Evolutionary conservation across 2,113 vertebrate genomes (phyloP), one percentile per base, ranked within the genome.

Genomic region (Nothoprocta perdicaria): DNA sequence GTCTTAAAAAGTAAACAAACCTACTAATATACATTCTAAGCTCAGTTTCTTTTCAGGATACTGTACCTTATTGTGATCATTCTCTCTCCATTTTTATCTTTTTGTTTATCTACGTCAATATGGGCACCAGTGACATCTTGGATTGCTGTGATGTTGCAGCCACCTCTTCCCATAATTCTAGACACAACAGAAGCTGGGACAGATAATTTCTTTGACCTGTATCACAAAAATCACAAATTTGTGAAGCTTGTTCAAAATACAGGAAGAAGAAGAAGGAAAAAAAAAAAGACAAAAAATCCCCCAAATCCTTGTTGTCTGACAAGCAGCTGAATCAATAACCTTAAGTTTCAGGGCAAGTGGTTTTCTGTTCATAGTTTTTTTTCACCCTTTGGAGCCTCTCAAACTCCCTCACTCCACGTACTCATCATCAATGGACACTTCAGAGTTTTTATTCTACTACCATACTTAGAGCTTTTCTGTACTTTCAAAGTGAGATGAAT

Each of bases 51-150:
- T 73, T 96, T 81, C 72, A 23, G 86, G 50, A 77, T 86, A 96
- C 91, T 17, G 63, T 98, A 99, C 99, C 99, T 98, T 97, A 99
- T 99, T 80, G 99, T 99, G 96, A 99, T 99, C 99, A 99, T 99
- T 96, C 99, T 98, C 95, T 99, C 99, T 80, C 99, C 99, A 55
- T 99, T 99, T 96, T 99, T 99, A 98, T 99, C 99, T 97, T 99
- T 99, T 97, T 99, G 99, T 95, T 99, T 99, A 98, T 99, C 99
- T 84, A 99, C 99, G 8, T 99, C 99, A 94, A 99, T 99, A 94
- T 99, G 99, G 80, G 99, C 99, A 83, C 99, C 99, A 40, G 99
- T 99, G 94, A 99, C 99, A 91, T 99, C 99, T 89, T 99, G 99
- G 97, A 99, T 99, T 61, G 99, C 99, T 71, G 99, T 99, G 95